Percentiles rank a stretch among this genome's conserved stretches.
Evolutionary conservation across 2,113 vertebrate species (phyloP).

Genomic region (Lanius ludovicianus): DNA sequence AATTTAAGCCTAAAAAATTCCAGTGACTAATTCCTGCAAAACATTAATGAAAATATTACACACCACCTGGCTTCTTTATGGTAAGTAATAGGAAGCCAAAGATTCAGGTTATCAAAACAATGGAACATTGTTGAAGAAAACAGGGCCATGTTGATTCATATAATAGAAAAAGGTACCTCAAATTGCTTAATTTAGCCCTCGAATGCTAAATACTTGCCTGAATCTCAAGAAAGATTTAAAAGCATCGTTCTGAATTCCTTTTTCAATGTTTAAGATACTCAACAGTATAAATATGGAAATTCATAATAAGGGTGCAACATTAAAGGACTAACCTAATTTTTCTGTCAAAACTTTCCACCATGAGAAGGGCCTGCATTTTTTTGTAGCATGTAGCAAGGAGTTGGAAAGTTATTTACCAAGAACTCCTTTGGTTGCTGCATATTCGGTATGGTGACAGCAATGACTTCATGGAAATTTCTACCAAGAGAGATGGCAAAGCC

Average conservation of each 20-base stretch:
- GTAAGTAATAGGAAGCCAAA: background rate
- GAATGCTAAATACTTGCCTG: background rate
- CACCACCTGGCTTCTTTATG: background rate
- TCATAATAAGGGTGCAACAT: background rate
- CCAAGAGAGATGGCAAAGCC: background rate
- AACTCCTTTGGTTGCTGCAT: background rate
- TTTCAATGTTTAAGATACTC: background rate
- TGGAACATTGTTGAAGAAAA: background rate
- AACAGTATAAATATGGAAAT: background rate
- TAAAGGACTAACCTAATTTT: background rate
- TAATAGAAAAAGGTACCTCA: background rate
- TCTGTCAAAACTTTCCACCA: background rate
- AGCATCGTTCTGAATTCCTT: background rate
- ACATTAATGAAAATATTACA: conserved; percentile 29
- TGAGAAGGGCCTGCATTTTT: background rate
- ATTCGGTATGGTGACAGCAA: background rate
- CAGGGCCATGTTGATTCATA: background rate
- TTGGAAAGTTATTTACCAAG: background rate
- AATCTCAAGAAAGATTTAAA: background rate
- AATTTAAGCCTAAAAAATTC: conserved; percentile 12
- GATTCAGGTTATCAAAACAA: background rate
- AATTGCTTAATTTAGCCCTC: background rate
- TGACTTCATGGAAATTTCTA: background rate
- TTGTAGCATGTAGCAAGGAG: background rate
- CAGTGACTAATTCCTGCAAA: conserved; percentile 26